Conservation (phyloP, 2,797 vertebrate species). For the Spinus olivaceus region DNA sequence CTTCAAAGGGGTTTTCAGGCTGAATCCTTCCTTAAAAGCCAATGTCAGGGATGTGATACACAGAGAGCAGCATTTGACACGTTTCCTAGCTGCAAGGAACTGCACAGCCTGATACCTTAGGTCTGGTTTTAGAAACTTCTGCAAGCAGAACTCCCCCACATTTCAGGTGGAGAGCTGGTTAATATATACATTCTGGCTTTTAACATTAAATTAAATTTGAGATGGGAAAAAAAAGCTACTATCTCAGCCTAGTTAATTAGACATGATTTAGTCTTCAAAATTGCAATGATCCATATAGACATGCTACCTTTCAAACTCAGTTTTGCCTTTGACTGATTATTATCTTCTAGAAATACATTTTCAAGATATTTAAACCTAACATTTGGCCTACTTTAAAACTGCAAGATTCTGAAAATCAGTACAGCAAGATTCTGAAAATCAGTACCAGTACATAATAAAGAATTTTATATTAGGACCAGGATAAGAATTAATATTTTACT, state of each 20-base stretch:
- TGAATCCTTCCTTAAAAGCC: background rate
- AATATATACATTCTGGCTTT: background rate
- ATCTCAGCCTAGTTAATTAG: slow-evolving; percentile 9
- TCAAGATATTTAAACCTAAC: background rate
- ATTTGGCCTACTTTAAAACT: slow-evolving; percentile 29
- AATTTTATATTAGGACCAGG: slow-evolving; percentile 24
- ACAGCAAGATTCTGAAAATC: background rate
- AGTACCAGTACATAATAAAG: background rate
- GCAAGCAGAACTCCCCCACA: background rate
- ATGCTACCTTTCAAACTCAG: background rate
- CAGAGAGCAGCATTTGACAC: background rate
- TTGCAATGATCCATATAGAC: background rate
- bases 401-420: background rate
- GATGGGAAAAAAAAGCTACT: background rate
- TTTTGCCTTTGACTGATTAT: slow-evolving; percentile 31
- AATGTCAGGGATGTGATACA: background rate
- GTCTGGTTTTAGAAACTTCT: background rate
- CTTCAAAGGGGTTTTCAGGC: slow-evolving; percentile 35
- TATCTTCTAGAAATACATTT: slow-evolving; percentile 16
- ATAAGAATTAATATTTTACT: slow-evolving; percentile 41
- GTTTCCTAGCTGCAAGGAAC: background rate
- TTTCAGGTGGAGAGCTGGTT: background rate
- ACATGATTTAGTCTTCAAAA: slow-evolving; percentile 21
- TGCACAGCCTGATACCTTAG: background rate
- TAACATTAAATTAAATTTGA: background rate